phyloP scores from a whole-genome alignment of 2,888 invertebrate genomes.

The Eurytoma californica region DNA sequence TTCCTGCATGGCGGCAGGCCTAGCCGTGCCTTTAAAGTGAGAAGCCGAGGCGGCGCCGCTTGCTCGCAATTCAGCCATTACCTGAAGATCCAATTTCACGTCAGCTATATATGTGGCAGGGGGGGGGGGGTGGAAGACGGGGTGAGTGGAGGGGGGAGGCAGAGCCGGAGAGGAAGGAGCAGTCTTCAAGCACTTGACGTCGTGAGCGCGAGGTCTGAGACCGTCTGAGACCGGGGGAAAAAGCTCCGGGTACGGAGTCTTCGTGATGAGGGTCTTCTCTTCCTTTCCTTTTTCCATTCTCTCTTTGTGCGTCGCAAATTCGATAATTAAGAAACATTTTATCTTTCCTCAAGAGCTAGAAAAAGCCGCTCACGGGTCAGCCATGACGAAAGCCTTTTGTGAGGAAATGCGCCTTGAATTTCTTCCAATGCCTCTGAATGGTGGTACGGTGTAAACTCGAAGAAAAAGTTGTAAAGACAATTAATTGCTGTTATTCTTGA shows the following conservation, averaged over 20 bases:
- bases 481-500: too few species aligned
- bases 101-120: constrained; percentile 46
- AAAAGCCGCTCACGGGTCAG: background rate
- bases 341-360: background rate
- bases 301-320: constrained; percentile 67
- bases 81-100: constrained; percentile 62
- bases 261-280: constrained; percentile 18
- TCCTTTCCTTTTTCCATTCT: background rate
- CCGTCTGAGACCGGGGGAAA: constrained; percentile 1
- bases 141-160: constrained; percentile 53
- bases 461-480: too few species aligned
- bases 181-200: constrained; percentile 57
- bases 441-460: too few species aligned
- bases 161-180: constrained; percentile 30
- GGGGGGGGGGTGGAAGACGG: constrained; percentile 21
- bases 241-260: constrained; percentile 13
- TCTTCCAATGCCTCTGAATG: too few species aligned
- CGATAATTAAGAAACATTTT: constrained; percentile 68
- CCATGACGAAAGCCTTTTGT: too few species aligned
- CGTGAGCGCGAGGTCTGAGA: background rate
- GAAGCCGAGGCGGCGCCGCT: constrained; percentile 23
- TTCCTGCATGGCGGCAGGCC: constrained; percentile 46
- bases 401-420: too few species aligned
- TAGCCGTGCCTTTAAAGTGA: constrained; percentile 28
- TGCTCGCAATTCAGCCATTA: constrained; percentile 63